Percentiles rank a stretch among this genome's conserved stretches.
Evolutionary conservation across 1,140 invertebrate genomes (phyloP).

Genomic region (Metopolophium dirhodum): DNA sequence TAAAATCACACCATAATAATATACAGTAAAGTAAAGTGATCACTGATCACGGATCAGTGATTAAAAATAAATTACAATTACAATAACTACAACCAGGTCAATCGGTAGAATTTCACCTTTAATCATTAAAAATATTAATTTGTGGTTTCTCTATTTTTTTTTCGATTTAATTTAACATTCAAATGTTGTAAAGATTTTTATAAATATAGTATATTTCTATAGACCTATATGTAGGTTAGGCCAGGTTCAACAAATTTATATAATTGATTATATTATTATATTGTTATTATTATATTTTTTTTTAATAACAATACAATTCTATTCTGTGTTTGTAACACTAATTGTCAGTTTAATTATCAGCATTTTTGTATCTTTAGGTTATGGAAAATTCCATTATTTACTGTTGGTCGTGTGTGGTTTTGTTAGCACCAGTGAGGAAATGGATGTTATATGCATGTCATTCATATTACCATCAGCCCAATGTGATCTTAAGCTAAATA

Average conservation of each 20-base stretch:
- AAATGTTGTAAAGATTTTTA: background rate
- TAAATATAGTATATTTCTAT: too few relatives aligned
- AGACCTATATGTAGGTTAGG: background rate
- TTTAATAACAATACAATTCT: background rate
- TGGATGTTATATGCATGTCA: constrained; percentile 86
- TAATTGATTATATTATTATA: background rate
- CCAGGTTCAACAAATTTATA: background rate
- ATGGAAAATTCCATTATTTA: constrained; percentile 78
- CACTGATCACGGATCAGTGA: background rate
- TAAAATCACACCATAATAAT: background rate
- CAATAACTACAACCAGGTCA: background rate
- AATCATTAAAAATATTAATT: background rate
- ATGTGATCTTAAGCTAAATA: constrained; percentile 79
- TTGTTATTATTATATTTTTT: too few relatives aligned
- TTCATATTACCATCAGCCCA: constrained; percentile 78
- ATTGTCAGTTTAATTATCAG: background rate
- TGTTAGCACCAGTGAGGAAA: constrained; percentile 77
- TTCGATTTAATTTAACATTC: background rate
- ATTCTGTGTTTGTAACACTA: background rate
- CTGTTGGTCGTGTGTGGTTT: constrained; percentile 73
- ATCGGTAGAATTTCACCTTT: background rate
- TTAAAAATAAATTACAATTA: background rate
- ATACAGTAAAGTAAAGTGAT: background rate
- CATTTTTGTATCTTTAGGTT: constrained; percentile 67
- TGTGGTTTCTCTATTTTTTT: background rate